Evolutionary conservation across 2,888 invertebrate species (phyloP).

Genomic region (Torymus aiolomorphi): DNA sequence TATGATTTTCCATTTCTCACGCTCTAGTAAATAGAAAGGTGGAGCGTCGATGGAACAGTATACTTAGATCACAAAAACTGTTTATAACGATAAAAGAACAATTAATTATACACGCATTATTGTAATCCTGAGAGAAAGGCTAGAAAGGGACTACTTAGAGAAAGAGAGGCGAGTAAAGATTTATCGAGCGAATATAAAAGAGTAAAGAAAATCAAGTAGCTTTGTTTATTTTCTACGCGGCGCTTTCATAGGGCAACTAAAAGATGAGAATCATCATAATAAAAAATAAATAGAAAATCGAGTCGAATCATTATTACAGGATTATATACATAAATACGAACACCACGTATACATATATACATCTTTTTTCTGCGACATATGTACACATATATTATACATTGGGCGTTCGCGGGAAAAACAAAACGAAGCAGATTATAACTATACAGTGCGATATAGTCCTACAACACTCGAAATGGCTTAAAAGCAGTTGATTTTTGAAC

Average conservation of each 20-base stretch:
- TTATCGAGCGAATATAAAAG: conserved; percentile 4
- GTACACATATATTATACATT: neutral
- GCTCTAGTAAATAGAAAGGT: conserved; percentile 38
- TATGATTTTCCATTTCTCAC: conserved; percentile 37
- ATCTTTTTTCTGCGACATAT: conserved; percentile 4
- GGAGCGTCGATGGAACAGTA: conserved; percentile 5
- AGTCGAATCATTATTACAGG: conserved; percentile 1
- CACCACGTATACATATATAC: neutral
- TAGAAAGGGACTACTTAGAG: conserved; percentile 30
- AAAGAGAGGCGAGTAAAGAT: too few species aligned
- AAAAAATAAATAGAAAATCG: too few species aligned
- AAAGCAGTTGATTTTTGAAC: conserved; percentile 66
- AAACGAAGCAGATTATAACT: neutral
- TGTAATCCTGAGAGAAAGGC: conserved; percentile 20
- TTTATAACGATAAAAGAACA: conserved; percentile 7
- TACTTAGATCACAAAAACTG: conserved; percentile 6
- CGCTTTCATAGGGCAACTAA: conserved; percentile 58
- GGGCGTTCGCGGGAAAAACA: conserved; percentile 9
- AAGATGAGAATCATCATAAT: too few species aligned
- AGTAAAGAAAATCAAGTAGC: conserved; percentile 56
- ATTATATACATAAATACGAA: neutral
- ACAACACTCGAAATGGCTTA: conserved; percentile 57
- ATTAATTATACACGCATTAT: neutral
- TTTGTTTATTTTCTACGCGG: conserved; percentile 62
- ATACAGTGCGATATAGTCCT: conserved; percentile 35